Percentiles rank a stretch among this genome's conserved stretches.
These are phyloP conservation scores for Aricia artaxerxes DNA, from an alignment of 2,888 invertebrate genomes.

Conservation along the genomic window DNA sequence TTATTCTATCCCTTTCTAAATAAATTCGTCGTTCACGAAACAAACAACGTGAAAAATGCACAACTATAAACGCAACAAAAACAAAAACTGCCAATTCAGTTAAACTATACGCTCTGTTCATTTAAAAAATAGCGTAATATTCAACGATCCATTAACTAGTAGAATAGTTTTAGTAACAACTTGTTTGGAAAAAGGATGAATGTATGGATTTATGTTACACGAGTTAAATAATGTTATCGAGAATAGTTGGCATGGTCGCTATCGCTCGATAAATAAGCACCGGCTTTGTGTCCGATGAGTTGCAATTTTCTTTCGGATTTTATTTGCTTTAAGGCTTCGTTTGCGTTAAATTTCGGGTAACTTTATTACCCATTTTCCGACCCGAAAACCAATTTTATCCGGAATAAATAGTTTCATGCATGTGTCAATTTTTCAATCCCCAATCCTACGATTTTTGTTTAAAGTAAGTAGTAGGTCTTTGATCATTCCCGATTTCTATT, in stretches of 20 bases:
- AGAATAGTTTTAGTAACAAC: constrained; percentile 4
- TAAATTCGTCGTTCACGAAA: no score
- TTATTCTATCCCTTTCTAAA: not conserved
- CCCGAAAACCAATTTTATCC: not conserved
- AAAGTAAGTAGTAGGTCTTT: no score
- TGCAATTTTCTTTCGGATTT: constrained; percentile 10
- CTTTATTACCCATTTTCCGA: not conserved
- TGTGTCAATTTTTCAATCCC: not conserved
- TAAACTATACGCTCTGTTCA: not conserved
- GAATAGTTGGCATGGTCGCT: constrained; percentile 34
- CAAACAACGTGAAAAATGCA: not conserved
- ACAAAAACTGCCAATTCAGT: not conserved
- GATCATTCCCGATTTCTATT: no score
- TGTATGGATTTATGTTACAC: constrained; percentile 31
- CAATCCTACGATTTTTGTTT: not conserved
- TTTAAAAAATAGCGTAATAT: constrained; percentile 19
- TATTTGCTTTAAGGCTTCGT: not conserved
- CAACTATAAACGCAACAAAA: not conserved
- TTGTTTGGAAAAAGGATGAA: constrained; percentile 27
- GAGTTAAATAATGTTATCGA: constrained; percentile 34
- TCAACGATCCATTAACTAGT: constrained; percentile 25
- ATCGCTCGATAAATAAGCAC: constrained; percentile 37
- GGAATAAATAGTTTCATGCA: not conserved
- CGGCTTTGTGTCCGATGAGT: constrained; percentile 28
- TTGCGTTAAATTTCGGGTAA: not conserved